phyloP scores from a whole-genome alignment of 2,113 vertebrate genomes.

The Astur gentilis region DNA sequence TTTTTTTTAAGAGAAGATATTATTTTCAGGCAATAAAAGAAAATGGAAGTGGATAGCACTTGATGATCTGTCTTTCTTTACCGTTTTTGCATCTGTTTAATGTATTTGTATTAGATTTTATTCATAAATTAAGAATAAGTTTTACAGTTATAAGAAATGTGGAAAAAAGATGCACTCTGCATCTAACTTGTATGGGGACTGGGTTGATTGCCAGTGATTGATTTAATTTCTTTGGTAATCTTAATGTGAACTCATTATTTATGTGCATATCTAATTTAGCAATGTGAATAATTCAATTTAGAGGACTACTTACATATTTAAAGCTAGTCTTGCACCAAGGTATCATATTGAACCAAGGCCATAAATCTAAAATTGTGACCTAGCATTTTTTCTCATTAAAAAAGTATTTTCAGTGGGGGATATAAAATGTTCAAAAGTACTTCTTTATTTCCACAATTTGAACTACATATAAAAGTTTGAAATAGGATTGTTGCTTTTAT shows the following conservation, averaged over 20 bases:
- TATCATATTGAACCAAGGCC: not conserved
- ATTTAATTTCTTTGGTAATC: not conserved
- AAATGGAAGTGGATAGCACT: not conserved
- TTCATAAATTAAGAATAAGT: not conserved
- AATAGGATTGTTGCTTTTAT: not conserved
- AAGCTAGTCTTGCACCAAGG: not conserved
- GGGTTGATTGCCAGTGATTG: not conserved
- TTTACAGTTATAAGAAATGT: not conserved
- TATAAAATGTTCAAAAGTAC: not conserved
- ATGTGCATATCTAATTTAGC: not conserved
- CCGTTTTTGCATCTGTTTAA: not conserved
- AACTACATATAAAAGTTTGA: not conserved
- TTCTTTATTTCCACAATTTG: not conserved
- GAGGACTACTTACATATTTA: not conserved
- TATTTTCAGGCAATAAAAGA: not conserved
- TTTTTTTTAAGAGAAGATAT: not conserved
- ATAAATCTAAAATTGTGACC: not conserved
- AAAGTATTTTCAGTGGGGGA: not conserved
- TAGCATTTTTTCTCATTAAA: not conserved
- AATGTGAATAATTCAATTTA: not conserved
- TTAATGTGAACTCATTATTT: not conserved
- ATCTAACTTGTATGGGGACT: not conserved
- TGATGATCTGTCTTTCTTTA: not conserved
- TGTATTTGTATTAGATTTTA: not conserved
- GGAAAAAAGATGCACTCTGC: not conserved